Percentiles rank a stretch among this genome's conserved stretches.
Evolutionary conservation across 2,888 invertebrate genomes (phyloP).

Genomic region (Hemistola chrysoprasaria): DNA sequence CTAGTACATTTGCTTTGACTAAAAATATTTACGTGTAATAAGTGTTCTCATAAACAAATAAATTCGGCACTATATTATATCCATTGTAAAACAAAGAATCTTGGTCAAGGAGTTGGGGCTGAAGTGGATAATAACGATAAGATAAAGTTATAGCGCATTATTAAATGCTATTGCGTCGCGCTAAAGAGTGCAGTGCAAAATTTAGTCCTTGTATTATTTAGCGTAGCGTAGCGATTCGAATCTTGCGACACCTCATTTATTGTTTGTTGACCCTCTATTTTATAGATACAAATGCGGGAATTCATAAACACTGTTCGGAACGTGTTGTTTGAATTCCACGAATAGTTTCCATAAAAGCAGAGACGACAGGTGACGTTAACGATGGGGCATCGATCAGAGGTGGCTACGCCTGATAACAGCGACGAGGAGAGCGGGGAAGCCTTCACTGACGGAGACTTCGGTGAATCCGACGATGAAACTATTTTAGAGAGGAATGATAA

Average conservation of each 20-base stretch:
- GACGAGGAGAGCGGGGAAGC: constrained; percentile 71
- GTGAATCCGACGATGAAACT: constrained; percentile 65
- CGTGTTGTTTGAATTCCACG: constrained; percentile 48
- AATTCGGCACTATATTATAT: constrained; percentile 10
- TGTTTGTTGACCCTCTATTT: constrained; percentile 44
- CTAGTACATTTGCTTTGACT: too few species aligned
- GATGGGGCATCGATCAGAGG: constrained; percentile 62
- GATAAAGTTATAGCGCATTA: constrained; percentile 52
- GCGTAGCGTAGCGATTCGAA: constrained; percentile 46
- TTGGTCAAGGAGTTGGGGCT: constrained; percentile 51
- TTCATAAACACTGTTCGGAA: constrained; percentile 48
- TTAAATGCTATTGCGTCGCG: constrained; percentile 52
- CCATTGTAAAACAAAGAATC: constrained; percentile 49
- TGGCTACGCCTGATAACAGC: constrained; percentile 64
- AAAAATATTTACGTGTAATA: too few species aligned
- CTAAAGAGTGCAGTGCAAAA: constrained; percentile 53
- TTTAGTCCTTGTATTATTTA: constrained; percentile 62
- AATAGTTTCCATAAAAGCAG: constrained; percentile 43
- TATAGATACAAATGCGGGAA: constrained; percentile 51
- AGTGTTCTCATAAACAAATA: background rate
- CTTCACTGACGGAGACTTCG: constrained; percentile 75
- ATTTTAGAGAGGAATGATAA: constrained; percentile 44
- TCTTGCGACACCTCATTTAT: constrained; percentile 33
- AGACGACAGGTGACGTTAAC: constrained; percentile 39
- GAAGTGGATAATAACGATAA: constrained; percentile 68